Conservation (phyloP, 2,113 vertebrate genomes). For the Heteronetta atricapilla region DNA sequence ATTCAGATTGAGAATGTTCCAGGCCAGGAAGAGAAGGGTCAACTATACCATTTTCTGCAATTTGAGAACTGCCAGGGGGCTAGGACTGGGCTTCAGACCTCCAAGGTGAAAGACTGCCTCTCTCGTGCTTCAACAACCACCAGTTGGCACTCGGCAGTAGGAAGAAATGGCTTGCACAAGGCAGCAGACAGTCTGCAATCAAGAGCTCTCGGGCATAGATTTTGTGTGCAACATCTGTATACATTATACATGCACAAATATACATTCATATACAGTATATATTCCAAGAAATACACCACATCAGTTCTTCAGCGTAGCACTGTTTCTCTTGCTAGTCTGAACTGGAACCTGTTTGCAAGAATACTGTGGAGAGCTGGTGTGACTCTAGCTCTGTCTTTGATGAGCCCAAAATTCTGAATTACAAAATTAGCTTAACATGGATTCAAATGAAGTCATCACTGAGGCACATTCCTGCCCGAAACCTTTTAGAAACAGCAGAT, state of each 20-base stretch:
- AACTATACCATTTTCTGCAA: not conserved
- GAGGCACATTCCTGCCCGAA: not conserved
- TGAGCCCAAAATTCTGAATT: not conserved
- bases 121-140: not conserved
- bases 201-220: not conserved
- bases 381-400: not conserved
- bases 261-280: slow-evolving; percentile 22
- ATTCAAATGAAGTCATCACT: not conserved
- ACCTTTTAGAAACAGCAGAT: slow-evolving; percentile 46
- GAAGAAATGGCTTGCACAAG: not conserved
- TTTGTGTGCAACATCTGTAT: not conserved
- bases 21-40: not conserved
- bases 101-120: not conserved
- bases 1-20: not conserved
- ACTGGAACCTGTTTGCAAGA: not conserved
- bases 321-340: not conserved
- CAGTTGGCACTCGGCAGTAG: not conserved
- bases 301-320: not conserved
- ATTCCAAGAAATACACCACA: slow-evolving; percentile 5
- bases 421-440: not conserved
- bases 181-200: not conserved
- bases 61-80: not conserved
- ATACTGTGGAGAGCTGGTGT: not conserved
- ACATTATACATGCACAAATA: slow-evolving; percentile 3
- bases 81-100: not conserved